Conservation (phyloP, 2,888 invertebrate species). For the Amphipyra berbera region DNA sequence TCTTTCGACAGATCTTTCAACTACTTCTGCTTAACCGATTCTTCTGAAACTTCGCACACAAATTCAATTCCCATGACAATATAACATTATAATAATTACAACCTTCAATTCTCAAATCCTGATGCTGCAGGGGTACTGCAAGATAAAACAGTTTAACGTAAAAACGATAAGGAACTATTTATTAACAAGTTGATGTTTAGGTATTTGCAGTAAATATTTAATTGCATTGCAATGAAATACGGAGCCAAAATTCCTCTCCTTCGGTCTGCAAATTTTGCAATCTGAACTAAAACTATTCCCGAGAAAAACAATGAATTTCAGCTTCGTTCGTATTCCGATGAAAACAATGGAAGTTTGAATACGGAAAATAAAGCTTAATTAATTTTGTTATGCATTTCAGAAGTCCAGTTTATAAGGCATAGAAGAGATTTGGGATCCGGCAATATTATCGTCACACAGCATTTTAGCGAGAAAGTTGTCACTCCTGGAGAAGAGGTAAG, state of each 20-base stretch:
- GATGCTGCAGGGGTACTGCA: too few relatives aligned
- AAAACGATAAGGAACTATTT: too few relatives aligned
- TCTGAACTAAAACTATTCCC: neutral
- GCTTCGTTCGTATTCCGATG: constrained; percentile 8
- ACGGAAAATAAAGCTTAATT: neutral
- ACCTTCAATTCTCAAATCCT: too few relatives aligned
- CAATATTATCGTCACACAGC: constrained; percentile 80
- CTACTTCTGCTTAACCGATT: too few relatives aligned
- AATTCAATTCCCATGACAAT: too few relatives aligned
- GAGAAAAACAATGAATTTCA: neutral
- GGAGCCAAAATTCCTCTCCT: neutral
- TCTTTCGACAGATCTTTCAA: too few relatives aligned
- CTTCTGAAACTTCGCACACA: too few relatives aligned
- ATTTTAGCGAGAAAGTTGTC: constrained; percentile 85
- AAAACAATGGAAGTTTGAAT: constrained; percentile 21
- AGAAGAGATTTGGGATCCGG: constrained; percentile 74
- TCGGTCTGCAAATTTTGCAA: constrained; percentile 4
- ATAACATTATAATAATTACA: too few relatives aligned
- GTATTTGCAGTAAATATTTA: neutral
- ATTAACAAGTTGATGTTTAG: too few relatives aligned
- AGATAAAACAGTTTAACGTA: too few relatives aligned
- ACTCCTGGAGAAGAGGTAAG: constrained; percentile 89
- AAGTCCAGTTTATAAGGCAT: constrained; percentile 63
- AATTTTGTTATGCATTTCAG: constrained; percentile 56
- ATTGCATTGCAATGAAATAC: neutral